A percentile compares a stretch with the other conserved stretches of the same genome.
Evolutionary conservation across 2,888 invertebrate species (phyloP).

Genomic region (Rhagonycha fulva): DNA sequence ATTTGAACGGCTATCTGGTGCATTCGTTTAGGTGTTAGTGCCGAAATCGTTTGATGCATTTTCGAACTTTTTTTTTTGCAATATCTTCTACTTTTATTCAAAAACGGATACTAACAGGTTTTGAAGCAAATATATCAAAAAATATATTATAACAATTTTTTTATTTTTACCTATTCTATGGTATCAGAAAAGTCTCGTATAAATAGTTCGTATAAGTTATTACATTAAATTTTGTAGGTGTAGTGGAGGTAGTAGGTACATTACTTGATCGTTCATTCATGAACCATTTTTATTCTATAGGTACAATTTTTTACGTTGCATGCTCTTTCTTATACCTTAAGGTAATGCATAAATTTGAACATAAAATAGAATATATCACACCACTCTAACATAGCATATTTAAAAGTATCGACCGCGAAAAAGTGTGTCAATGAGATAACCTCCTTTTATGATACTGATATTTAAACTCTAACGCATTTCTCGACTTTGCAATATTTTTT

Average conservation of each 20-base stretch:
- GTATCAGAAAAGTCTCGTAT: no score
- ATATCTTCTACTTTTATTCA: no score
- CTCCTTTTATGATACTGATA: conserved; percentile 37
- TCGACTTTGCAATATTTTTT: conserved; percentile 6
- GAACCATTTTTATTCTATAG: neutral
- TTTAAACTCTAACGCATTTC: conserved; percentile 33
- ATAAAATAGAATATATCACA: conserved; percentile 5
- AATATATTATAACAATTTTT: no score
- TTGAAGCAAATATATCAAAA: no score
- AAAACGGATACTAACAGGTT: no score
- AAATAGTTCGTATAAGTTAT: neutral
- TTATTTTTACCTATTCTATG: no score
- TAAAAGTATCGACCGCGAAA: conserved; percentile 40
- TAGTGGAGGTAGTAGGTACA: neutral
- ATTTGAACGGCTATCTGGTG: neutral
- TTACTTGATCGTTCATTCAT: neutral
- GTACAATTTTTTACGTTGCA: neutral
- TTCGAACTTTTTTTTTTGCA: neutral
- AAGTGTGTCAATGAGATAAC: conserved; percentile 44
- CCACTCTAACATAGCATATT: conserved; percentile 12
- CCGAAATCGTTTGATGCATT: neutral
- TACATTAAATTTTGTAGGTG: neutral
- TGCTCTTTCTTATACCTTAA: neutral
- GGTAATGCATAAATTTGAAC: neutral
- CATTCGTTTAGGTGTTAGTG: neutral